Conservation (phyloP, 2,888 invertebrate species). For the Pammene fasciana region DNA sequence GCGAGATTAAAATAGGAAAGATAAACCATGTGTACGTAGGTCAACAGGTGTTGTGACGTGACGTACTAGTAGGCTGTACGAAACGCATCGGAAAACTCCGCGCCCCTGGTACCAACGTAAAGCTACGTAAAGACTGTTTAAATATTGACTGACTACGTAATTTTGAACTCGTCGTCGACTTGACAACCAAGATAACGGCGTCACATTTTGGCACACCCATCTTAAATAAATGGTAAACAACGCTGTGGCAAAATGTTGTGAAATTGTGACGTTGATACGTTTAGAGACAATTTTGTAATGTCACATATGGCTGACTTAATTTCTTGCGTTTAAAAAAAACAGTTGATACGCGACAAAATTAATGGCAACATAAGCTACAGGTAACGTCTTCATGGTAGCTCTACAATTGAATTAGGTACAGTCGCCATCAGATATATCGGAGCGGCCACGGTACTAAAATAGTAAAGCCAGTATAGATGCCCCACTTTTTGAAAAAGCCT, state of each 20-base stretch:
- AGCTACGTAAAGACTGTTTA: slow-evolving; percentile 63
- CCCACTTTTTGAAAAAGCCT: no score
- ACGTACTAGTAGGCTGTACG: slow-evolving; percentile 53
- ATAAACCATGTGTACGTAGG: slow-evolving; percentile 47
- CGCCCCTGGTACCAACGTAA: slow-evolving; percentile 59
- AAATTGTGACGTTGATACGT: slow-evolving; percentile 47
- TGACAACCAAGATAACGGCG: slow-evolving; percentile 47
- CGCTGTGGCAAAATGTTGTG: slow-evolving; percentile 47
- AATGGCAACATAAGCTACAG: neutral
- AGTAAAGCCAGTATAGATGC: no score
- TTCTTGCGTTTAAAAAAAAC: neutral
- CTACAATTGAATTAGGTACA: no score
- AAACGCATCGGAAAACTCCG: slow-evolving; percentile 64
- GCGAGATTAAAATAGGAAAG: slow-evolving; percentile 47
- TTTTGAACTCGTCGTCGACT: slow-evolving; percentile 46
- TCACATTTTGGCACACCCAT: slow-evolving; percentile 51
- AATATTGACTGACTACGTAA: slow-evolving; percentile 71
- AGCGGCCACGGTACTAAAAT: no score
- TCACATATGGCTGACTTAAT: no score
- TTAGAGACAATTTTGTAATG: no score
- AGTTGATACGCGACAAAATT: no score
- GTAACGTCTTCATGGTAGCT: neutral
- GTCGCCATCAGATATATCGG: no score
- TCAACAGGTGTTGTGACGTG: slow-evolving; percentile 49
- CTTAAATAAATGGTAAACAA: slow-evolving; percentile 52